Evolutionary conservation across 2,888 invertebrate genomes (phyloP).

Genomic region (Theretra japonica): DNA sequence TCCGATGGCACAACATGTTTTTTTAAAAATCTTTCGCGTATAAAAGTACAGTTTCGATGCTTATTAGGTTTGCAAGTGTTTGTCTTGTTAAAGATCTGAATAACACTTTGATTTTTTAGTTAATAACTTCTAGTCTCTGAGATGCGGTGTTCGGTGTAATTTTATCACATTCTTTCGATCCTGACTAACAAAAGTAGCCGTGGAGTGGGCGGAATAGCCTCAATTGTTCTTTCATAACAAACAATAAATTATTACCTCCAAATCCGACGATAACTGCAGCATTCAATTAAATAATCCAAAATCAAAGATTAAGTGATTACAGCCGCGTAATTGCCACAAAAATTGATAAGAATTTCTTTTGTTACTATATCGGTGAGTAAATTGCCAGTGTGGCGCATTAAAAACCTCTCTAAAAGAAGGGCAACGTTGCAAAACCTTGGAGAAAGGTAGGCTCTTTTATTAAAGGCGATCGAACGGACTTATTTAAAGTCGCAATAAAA

Average conservation of each 20-base stretch:
- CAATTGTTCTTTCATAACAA: not conserved
- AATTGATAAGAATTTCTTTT: slow-evolving; percentile 72
- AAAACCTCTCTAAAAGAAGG: slow-evolving; percentile 71
- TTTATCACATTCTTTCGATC: too few species aligned
- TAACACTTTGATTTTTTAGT: too few species aligned
- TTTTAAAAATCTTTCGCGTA: not conserved
- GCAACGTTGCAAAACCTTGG: slow-evolving; percentile 76
- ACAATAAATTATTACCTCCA: not conserved
- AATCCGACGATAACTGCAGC: slow-evolving; percentile 4
- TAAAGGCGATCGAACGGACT: slow-evolving; percentile 75
- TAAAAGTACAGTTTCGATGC: not conserved
- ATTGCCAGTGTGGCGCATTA: slow-evolving; percentile 56
- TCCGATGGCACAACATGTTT: not conserved
- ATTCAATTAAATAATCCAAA: slow-evolving; percentile 60
- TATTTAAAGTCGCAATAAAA: slow-evolving; percentile 83
- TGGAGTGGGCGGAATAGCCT: too few species aligned
- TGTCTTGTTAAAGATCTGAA: too few species aligned
- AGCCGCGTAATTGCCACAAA: slow-evolving; percentile 60
- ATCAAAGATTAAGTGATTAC: slow-evolving; percentile 73
- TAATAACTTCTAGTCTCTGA: too few species aligned
- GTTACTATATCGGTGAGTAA: slow-evolving; percentile 58
- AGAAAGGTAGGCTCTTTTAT: slow-evolving; percentile 80
- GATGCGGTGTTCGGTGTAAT: too few species aligned
- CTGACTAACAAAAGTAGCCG: too few species aligned
- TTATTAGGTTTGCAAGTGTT: too few species aligned